These are phyloP conservation scores for Addax nasomaculatus DNA, from an alignment of 2,113 vertebrate species.

Conservation along the genomic window DNA sequence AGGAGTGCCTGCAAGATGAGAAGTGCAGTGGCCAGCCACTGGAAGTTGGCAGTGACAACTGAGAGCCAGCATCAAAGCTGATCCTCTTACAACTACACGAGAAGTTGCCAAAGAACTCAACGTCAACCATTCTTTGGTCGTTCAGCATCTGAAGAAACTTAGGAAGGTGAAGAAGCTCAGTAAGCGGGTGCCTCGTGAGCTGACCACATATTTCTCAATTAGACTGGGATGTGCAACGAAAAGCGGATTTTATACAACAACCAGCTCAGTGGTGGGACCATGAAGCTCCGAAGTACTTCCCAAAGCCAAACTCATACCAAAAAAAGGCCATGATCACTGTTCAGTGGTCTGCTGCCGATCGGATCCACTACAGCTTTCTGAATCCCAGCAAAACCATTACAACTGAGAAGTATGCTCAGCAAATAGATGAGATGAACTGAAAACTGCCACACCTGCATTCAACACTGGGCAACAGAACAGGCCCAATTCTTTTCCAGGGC, in stretches of 20 bases:
- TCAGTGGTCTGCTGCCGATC: neutral
- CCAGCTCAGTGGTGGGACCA: neutral
- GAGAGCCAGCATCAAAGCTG: neutral
- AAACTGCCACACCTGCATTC: neutral
- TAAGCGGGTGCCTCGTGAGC: neutral
- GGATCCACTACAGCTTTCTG: neutral
- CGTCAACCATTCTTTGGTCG: rapidly evolving
- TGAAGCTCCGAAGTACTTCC: neutral
- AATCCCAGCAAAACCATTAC: neutral
- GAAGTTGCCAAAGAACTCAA: neutral
- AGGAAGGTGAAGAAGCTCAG: neutral
- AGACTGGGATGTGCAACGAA: neutral
- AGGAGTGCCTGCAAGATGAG: neutral
- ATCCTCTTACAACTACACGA: neutral
- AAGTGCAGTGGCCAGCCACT: neutral
- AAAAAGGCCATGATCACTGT: neutral
- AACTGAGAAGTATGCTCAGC: neutral
- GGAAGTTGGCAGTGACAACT: neutral
- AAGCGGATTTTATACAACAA: neutral
- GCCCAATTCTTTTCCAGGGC: neutral
- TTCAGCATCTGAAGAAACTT: neutral
- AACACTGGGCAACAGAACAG: neutral
- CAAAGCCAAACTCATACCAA: neutral
- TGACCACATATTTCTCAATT: neutral
- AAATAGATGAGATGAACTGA: neutral